Percentiles rank a stretch among this genome's conserved stretches.
phyloP scores from a whole-genome alignment of 2,888 invertebrate species.

The Drosophila leonis region DNA sequence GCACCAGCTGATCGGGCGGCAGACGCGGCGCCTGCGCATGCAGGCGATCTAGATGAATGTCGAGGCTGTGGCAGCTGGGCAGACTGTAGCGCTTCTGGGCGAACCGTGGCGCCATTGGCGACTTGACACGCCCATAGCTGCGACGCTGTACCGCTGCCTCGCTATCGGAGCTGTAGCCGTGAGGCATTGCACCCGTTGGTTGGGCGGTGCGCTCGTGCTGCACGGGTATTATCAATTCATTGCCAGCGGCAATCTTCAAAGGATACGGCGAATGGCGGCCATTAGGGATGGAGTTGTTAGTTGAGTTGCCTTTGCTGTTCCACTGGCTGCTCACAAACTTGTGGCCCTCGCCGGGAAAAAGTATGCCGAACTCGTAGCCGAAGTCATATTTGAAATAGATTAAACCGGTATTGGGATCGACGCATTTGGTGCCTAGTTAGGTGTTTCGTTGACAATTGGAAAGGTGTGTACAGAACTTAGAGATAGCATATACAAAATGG shows the following conservation, averaged over 20 bases:
- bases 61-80: constrained; percentile 82
- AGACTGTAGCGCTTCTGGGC: constrained; percentile 85
- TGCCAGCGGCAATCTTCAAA: constrained; percentile 85
- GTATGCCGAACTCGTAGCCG: constrained; percentile 91
- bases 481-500: constrained; percentile 36
- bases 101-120: constrained; percentile 43
- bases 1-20: constrained; percentile 72
- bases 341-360: constrained; percentile 89
- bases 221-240: constrained; percentile 89
- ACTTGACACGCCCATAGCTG: constrained; percentile 26
- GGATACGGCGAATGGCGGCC: constrained; percentile 83
- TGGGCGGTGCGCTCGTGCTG: constrained; percentile 87
- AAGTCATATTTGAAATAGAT: constrained; percentile 94
- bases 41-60: constrained; percentile 84
- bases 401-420: constrained; percentile 91
- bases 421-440: constrained; percentile 90
- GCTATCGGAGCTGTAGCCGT: constrained; percentile 80
- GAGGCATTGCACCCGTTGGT: neutral
- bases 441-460: constrained; percentile 38
- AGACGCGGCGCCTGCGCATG: constrained; percentile 82
- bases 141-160: constrained; percentile 63
- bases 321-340: constrained; percentile 85
- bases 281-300: constrained; percentile 32
- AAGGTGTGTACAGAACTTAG: constrained; percentile 44
- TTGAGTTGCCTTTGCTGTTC: constrained; percentile 67